Percentiles rank a stretch among this genome's conserved stretches.
These are phyloP conservation scores for Xestia rhomboidea DNA, from an alignment of 2,888 invertebrate species.

Conservation along the genomic window DNA sequence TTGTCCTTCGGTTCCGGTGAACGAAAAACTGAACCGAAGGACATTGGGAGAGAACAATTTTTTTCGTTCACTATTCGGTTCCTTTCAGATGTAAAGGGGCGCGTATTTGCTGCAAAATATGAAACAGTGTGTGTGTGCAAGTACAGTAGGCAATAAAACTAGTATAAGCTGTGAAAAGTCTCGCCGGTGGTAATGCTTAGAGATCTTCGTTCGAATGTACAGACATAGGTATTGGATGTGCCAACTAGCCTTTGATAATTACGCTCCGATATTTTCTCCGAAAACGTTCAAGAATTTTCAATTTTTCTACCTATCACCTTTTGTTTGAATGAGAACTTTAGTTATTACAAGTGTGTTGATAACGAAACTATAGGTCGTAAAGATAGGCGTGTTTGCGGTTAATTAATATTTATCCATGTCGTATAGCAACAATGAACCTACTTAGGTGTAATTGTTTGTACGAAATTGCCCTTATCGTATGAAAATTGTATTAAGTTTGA, in stretches of 20 bases:
- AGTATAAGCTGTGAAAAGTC: not conserved
- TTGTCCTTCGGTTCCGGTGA: no score
- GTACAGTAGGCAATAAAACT: not conserved
- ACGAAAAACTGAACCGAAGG: no score
- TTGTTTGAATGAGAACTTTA: slow-evolving; percentile 1
- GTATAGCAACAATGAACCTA: not conserved
- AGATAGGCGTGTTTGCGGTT: slow-evolving; percentile 20
- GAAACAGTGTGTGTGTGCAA: not conserved
- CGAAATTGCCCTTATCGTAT: not conserved
- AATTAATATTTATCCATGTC: slow-evolving; percentile 16
- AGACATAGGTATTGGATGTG: not conserved
- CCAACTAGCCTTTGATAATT: not conserved
- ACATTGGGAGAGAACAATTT: no score
- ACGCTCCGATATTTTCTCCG: not conserved
- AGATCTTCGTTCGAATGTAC: not conserved
- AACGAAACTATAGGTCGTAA: slow-evolving; percentile 19
- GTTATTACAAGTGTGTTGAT: slow-evolving; percentile 28
- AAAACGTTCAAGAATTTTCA: not conserved
- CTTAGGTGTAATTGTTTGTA: not conserved
- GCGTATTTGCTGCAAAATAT: not conserved
- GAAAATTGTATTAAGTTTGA: not conserved
- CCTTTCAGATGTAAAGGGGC: not conserved
- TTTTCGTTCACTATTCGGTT: no score
- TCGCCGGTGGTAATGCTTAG: not conserved
- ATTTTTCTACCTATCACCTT: not conserved